These are phyloP conservation scores for Leuctra nigra DNA, from an alignment of 2,888 invertebrate species.

Conservation along the genomic window DNA sequence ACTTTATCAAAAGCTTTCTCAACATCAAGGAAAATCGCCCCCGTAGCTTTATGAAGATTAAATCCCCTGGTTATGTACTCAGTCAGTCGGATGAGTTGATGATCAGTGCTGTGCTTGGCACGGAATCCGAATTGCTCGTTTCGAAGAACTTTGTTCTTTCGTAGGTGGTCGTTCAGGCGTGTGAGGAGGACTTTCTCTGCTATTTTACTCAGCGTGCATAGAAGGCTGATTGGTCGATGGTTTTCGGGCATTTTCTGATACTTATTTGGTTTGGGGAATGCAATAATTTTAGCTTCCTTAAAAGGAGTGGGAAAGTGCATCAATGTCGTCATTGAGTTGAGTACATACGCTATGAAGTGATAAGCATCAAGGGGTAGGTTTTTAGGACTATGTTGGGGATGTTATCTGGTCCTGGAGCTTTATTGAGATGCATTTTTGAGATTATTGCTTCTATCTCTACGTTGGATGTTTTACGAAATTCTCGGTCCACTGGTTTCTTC, in stretches of 20 bases:
- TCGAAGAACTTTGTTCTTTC: conserved; percentile 16
- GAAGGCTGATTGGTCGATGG: conserved; percentile 32
- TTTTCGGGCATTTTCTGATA: conserved; percentile 20
- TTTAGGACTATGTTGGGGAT: neutral
- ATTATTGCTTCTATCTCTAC: neutral
- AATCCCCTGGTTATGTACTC: conserved; percentile 31
- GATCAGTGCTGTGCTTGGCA: too few species aligned
- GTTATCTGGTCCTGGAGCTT: too few species aligned
- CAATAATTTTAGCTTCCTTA: too few species aligned
- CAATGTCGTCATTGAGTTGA: neutral
- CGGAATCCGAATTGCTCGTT: conserved; percentile 35
- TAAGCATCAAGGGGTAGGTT: neutral
- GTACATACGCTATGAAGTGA: neutral
- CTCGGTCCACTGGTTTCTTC: neutral
- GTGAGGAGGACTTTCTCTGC: conserved; percentile 30
- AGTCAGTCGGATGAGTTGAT: conserved; percentile 31
- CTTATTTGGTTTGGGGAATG: conserved; percentile 32
- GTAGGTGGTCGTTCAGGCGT: conserved; percentile 26
- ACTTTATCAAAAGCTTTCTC: too few species aligned
- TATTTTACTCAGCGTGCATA: conserved; percentile 30
- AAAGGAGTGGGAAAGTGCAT: neutral
- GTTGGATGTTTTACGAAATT: neutral
- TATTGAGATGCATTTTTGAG: neutral
- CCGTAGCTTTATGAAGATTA: conserved; percentile 31
- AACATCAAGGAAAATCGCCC: too few species aligned